Percentiles rank a stretch among this genome's conserved stretches.
phyloP scores from a whole-genome alignment of 2,888 invertebrate genomes.

The Volucella bombylans region DNA sequence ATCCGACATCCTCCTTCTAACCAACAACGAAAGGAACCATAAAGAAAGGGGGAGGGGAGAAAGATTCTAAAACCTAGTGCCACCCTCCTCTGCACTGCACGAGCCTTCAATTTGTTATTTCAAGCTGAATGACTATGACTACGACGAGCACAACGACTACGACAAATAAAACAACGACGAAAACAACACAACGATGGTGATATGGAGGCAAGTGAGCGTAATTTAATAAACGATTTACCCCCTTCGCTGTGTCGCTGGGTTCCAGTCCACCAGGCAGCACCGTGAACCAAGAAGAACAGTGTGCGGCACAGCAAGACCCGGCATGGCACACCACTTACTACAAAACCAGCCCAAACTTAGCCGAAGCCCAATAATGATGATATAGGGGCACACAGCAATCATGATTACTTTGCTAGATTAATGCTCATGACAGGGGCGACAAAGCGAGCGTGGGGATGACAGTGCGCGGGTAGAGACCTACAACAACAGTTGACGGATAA shows the following conservation, averaged over 20 bases:
- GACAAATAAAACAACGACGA: slow-evolving; percentile 3
- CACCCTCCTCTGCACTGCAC: slow-evolving; percentile 67
- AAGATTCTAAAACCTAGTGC: slow-evolving; percentile 51
- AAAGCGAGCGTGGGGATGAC: slow-evolving; percentile 40
- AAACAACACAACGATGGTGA: slow-evolving; percentile 21
- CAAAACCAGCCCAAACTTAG: slow-evolving; percentile 52
- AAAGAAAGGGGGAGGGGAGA: slow-evolving; percentile 9
- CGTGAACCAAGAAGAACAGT: slow-evolving; percentile 54
- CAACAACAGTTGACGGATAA: background rate
- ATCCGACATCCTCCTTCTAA: slow-evolving; percentile 53
- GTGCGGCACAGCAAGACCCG: slow-evolving; percentile 28
- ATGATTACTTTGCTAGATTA: slow-evolving; percentile 72
- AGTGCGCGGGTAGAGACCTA: slow-evolving; percentile 1
- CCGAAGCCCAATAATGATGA: slow-evolving; percentile 67
- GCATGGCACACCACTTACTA: slow-evolving; percentile 51
- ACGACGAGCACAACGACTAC: background rate
- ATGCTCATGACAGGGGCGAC: slow-evolving; percentile 67
- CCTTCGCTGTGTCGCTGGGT: slow-evolving; percentile 43
- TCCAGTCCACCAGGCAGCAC: slow-evolving; percentile 50
- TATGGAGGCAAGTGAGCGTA: slow-evolving; percentile 62
- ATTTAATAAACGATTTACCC: slow-evolving; percentile 73
- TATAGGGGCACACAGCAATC: slow-evolving; percentile 71
- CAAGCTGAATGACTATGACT: slow-evolving; percentile 18
- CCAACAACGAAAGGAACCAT: slow-evolving; percentile 33
- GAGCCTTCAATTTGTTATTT: slow-evolving; percentile 67